Base-by-base conservation (phyloP, 2,113 vertebrate species). In the Theristicus caerulescens region DNA sequence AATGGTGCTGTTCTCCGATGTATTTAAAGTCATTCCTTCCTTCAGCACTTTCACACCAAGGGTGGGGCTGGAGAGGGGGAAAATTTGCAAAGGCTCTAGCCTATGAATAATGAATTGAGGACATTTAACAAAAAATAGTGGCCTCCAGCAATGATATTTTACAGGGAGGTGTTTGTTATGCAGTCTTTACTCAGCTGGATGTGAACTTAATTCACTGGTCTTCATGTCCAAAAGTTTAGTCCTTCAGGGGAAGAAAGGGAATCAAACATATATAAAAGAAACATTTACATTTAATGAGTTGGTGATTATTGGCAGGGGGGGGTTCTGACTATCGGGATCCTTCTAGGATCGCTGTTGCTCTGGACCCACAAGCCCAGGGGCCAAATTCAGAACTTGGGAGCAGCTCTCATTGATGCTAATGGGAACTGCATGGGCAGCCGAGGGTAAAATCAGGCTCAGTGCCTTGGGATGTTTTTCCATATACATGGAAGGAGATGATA, bases 91-190 rank as follows among this genome's bases (percentile, higher is more conserved):
- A 91, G 65, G 66, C 59, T 95, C 40, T 87, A 81, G 69, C 70
- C 74, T 88, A 84, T 94, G 49, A 97, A 97, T 97, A 97, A 96
- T 97, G 71, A 95, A 96, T 95, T 67, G 87, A 84, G 92, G 79
- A 70, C 73, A 44, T 44, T 95, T 90, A 79, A 90, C 49, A 58
- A 81, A 86, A 88, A 82, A 72, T 64, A 54, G 54, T 80, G 79
- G 67, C 86, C 83, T 98, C 78, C 77, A 95, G 96, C 83, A 67
- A 57, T 34, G 26, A 54, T 88, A 77, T 97, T 93, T 90, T 81
- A 57, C 52, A 90, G 59, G 66, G 67, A 86, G 65, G 44, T 58
- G 57, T 87, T 79, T 94, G 55, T 81, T 89, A 91, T 61, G 90
- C 80, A 62, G 90, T 59, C 74, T 71, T 93, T 93, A 76, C 91